Percentiles rank a stretch among this genome's conserved stretches.
These are phyloP conservation scores for Euwallacea similis DNA, from an alignment of 1,140 invertebrate genomes.

Conservation along the genomic window DNA sequence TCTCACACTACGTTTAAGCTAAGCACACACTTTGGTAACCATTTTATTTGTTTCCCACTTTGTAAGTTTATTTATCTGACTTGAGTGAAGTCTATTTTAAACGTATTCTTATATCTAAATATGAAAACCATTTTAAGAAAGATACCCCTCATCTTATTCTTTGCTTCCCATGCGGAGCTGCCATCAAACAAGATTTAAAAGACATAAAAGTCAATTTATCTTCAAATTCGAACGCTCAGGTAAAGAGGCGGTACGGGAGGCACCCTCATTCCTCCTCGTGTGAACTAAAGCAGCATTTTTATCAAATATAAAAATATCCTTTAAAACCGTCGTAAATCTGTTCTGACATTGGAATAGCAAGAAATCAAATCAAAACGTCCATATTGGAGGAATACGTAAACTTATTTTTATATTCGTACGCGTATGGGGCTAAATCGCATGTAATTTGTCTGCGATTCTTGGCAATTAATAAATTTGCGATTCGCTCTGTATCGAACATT, in stretches of 20 bases:
- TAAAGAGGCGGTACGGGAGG: conserved; percentile 9
- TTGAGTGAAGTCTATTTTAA: no score
- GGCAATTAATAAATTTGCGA: conserved; percentile 18
- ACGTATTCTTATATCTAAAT: conserved; percentile 6
- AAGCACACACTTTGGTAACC: neutral
- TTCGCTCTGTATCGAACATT: conserved; percentile 16
- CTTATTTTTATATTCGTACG: no score
- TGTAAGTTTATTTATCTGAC: no score
- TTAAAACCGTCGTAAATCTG: no score
- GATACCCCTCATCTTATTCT: conserved; percentile 26
- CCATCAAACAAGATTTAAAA: conserved; percentile 25
- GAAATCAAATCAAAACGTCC: no score
- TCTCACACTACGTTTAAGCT: neutral
- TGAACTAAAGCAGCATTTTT: conserved; percentile 19
- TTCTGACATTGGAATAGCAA: no score
- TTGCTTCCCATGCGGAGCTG: conserved; percentile 12
- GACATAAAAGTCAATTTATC: conserved; percentile 35
- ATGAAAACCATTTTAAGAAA: conserved; percentile 28
- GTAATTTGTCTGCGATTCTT: conserved; percentile 4
- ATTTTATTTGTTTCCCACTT: neutral
- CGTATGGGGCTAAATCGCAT: neutral
- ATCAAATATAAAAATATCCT: conserved; percentile 13
- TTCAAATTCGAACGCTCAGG: conserved; percentile 30
- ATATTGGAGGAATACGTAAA: no score
- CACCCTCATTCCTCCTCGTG: conserved; percentile 3